Percentiles rank a stretch among this genome's conserved stretches.
Conservation (phyloP, 2,113 vertebrate species). For the Desmodus rotundus region DNA sequence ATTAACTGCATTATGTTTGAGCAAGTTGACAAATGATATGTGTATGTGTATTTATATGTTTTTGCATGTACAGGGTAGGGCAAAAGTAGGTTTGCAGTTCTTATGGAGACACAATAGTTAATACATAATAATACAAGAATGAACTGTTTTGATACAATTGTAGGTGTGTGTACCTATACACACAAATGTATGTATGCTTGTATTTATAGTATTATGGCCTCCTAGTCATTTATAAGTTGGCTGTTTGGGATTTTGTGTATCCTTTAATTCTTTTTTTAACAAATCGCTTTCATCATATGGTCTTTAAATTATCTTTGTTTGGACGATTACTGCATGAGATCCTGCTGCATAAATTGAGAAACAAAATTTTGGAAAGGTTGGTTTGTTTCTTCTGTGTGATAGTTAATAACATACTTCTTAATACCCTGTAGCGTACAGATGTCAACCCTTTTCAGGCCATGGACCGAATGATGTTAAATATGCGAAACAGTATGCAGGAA, state of each 20-base stretch:
- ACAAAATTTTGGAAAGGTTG: not conserved
- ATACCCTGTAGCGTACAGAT: conserved; percentile 79
- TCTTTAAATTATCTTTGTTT: conserved; percentile 37
- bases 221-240: not conserved
- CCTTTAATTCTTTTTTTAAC: conserved; percentile 6
- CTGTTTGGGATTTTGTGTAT: not conserved
- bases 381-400: not conserved
- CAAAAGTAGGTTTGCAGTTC: not conserved
- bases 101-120: not conserved
- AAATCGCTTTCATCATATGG: not conserved
- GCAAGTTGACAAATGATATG: not conserved
- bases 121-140: not conserved
- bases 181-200: not conserved
- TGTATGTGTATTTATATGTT: not conserved
- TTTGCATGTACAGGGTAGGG: not conserved
- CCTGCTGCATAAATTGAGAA: not conserved
- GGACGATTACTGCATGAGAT: conserved; percentile 31
- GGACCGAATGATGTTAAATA: conserved; percentile 89
- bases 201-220: not conserved
- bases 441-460: conserved; percentile 85
- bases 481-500: conserved; percentile 88
- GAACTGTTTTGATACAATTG: not conserved
- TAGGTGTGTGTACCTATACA: not conserved
- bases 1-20: conserved; percentile 22
- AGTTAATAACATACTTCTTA: conserved; percentile 40